Base-by-base conservation (phyloP, 2,888 invertebrate genomes). In the Deladenus siricidicola region DNA sequence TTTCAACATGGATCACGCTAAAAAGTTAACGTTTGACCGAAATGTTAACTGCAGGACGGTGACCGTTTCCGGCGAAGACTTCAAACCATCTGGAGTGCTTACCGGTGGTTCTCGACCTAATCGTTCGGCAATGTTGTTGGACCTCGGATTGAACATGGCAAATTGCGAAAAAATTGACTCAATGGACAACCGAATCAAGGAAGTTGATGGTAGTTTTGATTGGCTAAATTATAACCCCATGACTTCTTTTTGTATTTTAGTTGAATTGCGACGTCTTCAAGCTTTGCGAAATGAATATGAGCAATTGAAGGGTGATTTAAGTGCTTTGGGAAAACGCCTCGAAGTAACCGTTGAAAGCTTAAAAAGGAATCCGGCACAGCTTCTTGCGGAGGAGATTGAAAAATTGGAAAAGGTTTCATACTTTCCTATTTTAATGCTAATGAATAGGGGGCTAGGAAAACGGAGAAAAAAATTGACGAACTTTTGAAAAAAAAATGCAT, bases 51-150 rank as follows among this genome's bases (percentile, higher is more conserved):
- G 63, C 8, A 39, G 65, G 10, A 65, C 79, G 58, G 89, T 96
- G 24, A 93, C 96, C 1, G 80, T 90, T 3, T 90, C 89, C 69
- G 98, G 96, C 0, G 94, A 96, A 80, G 86, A 88, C 39, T 87
- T 88, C 69, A 90, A 92, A 81, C 92, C 96, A 0, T 83, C 86
- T 54, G 98, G 96, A 71, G 87, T 87, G 8, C 83, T 96, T 39
- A 86, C 89, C 58, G 96, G 96, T 75, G 96, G 96, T 78, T 62
- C 51, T 0, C 49, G 56, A 17, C 24, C 29, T 8, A 24, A 44
- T 2, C 39, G 43, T 21, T 23, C 56, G 24, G 28, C 28, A 24
- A 50, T 61, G 28, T 39, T 65, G 19, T 3, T 8, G 6, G 65
- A 60, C 2, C 24, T 65, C 24, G 19, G 49, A 10, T 24, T 42